Percentiles rank a stretch among this genome's conserved stretches.
phyloP scores from a whole-genome alignment of 2,113 vertebrate genomes.

The Phasianus colchicus region DNA sequence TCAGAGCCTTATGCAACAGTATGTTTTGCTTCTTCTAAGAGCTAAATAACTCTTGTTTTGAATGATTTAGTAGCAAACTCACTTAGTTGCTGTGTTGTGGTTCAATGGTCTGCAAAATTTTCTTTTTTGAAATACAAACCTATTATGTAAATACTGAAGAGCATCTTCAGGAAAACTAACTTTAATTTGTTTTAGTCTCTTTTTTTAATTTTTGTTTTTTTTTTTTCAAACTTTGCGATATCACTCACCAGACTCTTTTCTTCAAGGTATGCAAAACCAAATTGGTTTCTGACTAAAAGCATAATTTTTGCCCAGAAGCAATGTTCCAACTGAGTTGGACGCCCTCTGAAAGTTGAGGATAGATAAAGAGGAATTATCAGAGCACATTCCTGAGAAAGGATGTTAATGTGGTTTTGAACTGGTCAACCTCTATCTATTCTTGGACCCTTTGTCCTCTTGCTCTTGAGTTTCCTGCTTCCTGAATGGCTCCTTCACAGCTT shows the following conservation, averaged over 20 bases:
- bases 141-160: constrained; percentile 66
- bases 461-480: neutral
- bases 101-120: constrained; percentile 71
- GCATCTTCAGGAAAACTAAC: constrained; percentile 55
- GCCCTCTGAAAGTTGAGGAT: neutral
- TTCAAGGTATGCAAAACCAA: constrained; percentile 21
- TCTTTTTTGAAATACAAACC: constrained; percentile 64
- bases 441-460: neutral
- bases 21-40: constrained; percentile 54
- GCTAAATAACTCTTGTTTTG: constrained; percentile 67
- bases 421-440: neutral
- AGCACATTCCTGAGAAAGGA: neutral
- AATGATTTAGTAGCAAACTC: constrained; percentile 69
- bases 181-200: constrained; percentile 43
- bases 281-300: constrained; percentile 16
- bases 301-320: neutral
- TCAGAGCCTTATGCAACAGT: constrained; percentile 44
- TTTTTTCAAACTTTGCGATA: constrained; percentile 30
- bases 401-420: neutral
- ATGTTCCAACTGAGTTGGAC: neutral
- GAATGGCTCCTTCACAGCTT: neutral
- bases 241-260: neutral
- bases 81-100: constrained; percentile 40
- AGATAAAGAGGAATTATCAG: neutral
- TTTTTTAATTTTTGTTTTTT: neutral